phyloP scores from a whole-genome alignment of 2,113 vertebrate species.

The Egretta garzetta region DNA sequence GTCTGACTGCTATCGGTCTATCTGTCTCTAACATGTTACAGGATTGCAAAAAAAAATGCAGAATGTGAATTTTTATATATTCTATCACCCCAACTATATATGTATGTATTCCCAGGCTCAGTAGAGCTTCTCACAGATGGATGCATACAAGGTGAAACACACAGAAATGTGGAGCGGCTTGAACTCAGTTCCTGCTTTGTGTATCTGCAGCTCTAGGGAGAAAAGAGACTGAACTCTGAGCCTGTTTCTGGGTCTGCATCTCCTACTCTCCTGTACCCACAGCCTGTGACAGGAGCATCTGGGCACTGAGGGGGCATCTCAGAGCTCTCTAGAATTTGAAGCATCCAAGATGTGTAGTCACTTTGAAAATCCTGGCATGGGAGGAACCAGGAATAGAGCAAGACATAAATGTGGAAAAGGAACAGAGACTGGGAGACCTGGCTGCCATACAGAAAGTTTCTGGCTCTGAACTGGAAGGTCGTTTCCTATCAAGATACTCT shows the following conservation, averaged over 20 bases:
- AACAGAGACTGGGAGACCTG: background rate
- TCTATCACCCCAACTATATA: background rate
- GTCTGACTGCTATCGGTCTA: background rate
- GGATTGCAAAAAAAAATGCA: background rate
- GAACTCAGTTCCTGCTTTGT: background rate
- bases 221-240: background rate
- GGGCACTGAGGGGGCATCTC: background rate
- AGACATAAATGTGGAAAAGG: background rate
- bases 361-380: background rate
- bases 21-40: background rate
- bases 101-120: background rate
- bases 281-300: background rate
- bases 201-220: background rate
- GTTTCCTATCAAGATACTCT: background rate
- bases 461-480: background rate
- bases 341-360: background rate
- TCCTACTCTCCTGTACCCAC: background rate
- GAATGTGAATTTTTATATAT: background rate
- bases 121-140: background rate
- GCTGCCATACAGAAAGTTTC: background rate
- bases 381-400: background rate
- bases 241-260: background rate
- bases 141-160: background rate
- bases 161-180: background rate
- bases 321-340: background rate